Evolutionary conservation across 1,140 invertebrate genomes (phyloP).

Genomic region (Lasioglossum albipes): DNA sequence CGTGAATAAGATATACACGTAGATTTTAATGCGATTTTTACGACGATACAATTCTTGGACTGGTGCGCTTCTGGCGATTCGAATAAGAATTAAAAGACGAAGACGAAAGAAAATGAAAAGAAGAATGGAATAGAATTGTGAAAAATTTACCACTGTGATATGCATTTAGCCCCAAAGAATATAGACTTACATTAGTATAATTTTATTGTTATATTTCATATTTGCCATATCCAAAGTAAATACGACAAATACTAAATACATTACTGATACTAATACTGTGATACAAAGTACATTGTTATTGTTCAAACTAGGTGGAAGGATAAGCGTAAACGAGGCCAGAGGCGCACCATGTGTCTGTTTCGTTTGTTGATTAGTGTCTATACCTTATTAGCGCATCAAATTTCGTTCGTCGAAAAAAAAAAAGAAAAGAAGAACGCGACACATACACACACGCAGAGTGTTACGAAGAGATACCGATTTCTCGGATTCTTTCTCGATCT

Average conservation of each 20-base stretch:
- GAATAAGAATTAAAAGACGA: constrained; percentile 60
- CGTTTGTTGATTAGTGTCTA: constrained; percentile 74
- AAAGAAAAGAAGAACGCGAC: constrained; percentile 25
- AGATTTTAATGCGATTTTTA: constrained; percentile 64
- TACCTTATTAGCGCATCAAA: constrained; percentile 69
- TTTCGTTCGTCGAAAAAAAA: constrained; percentile 67
- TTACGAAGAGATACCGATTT: neutral
- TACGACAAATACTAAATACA: constrained; percentile 77
- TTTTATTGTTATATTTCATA: constrained; percentile 79
- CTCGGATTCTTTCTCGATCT: constrained; percentile 48
- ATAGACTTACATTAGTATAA: constrained; percentile 80
- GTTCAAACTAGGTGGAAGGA: constrained; percentile 75
- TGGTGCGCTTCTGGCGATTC: constrained; percentile 57
- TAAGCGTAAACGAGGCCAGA: constrained; percentile 68
- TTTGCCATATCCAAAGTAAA: constrained; percentile 80
- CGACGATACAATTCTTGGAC: constrained; percentile 53
- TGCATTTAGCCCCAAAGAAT: constrained; percentile 80
- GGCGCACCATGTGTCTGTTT: constrained; percentile 66
- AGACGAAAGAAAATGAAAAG: constrained; percentile 10
- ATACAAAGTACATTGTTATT: constrained; percentile 79
- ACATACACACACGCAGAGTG: constrained; percentile 15
- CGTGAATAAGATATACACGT: constrained; percentile 48
- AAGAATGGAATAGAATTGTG: constrained; percentile 66
- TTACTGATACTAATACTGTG: constrained; percentile 78
- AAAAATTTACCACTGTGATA: constrained; percentile 79